Conservation (phyloP, 2,888 invertebrate genomes). For the Sinohyriopsis cumingii region DNA sequence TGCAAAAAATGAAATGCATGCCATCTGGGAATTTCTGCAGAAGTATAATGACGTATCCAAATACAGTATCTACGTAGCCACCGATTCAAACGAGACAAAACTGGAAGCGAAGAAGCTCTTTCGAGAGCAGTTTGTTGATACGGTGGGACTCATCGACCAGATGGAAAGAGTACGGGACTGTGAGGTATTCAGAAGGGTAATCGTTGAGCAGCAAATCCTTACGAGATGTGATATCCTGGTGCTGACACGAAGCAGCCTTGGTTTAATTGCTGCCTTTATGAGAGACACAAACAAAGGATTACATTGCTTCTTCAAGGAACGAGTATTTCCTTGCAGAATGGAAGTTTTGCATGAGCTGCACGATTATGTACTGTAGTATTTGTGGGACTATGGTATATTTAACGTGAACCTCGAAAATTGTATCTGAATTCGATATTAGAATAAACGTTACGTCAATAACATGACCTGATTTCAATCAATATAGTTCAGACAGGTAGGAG, state of each 20-base stretch:
- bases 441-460: too few species aligned
- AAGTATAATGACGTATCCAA: conserved; percentile 1
- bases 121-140: conserved; percentile 7
- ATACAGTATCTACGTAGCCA: conserved; percentile 7
- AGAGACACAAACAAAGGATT: conserved; percentile 3
- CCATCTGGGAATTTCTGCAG: conserved; percentile 9
- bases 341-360: too few species aligned
- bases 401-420: too few species aligned
- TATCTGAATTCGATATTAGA: too few species aligned
- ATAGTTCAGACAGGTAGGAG: too few species aligned
- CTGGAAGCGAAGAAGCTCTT: not conserved
- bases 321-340: too few species aligned
- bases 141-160: conserved; percentile 2
- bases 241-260: conserved; percentile 7
- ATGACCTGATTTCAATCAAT: too few species aligned
- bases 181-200: too few species aligned
- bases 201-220: conserved; percentile 8
- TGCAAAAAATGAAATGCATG: conserved; percentile 4
- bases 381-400: too few species aligned
- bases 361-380: too few species aligned
- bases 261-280: conserved; percentile 8
- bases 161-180: conserved; percentile 1
- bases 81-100: conserved; percentile 7
- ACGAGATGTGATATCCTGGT: conserved; percentile 7
- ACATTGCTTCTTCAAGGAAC: too few species aligned